Percentiles rank a stretch among this genome's conserved stretches.
Conservation (phyloP, 1,140 invertebrate species). For the Drosophila elegans region DNA sequence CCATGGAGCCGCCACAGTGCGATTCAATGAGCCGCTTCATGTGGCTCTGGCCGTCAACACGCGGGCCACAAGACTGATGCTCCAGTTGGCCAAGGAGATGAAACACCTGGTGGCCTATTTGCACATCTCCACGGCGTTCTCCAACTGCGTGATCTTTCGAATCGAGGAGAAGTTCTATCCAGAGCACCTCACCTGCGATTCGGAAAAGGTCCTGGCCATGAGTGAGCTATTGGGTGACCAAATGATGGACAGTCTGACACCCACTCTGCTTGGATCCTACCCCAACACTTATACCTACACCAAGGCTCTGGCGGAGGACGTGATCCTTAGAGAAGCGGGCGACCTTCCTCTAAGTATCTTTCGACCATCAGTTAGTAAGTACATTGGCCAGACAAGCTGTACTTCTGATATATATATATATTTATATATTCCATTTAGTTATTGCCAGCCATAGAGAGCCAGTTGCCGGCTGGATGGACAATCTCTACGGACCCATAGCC, state of each 20-base stretch:
- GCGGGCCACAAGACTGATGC: slow-evolving; percentile 86
- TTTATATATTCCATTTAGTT: slow-evolving; percentile 88
- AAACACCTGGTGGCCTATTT: slow-evolving; percentile 88
- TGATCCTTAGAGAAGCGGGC: slow-evolving; percentile 87
- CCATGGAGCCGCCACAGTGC: slow-evolving; percentile 93
- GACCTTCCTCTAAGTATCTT: slow-evolving; percentile 91
- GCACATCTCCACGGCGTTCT: slow-evolving; percentile 91
- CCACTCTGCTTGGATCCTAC: slow-evolving; percentile 88
- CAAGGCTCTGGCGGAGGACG: slow-evolving; percentile 92
- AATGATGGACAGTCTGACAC: slow-evolving; percentile 88
- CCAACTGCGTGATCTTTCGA: slow-evolving; percentile 87
- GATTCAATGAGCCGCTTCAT: slow-evolving; percentile 92
- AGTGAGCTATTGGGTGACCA: slow-evolving; percentile 85
- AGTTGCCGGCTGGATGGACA: slow-evolving; percentile 93
- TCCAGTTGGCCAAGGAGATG: slow-evolving; percentile 88
- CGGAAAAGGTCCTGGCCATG: slow-evolving; percentile 87
- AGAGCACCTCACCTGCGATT: slow-evolving; percentile 86
- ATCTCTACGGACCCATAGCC: slow-evolving; percentile 94
- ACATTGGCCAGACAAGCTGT: too few species aligned
- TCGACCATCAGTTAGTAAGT: slow-evolving; percentile 89
- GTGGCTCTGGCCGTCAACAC: slow-evolving; percentile 87
- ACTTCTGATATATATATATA: slow-evolving; percentile 70
- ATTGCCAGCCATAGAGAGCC: slow-evolving; percentile 92
- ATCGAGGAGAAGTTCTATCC: slow-evolving; percentile 91
- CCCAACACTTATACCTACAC: slow-evolving; percentile 94